phyloP scores from a whole-genome alignment of 30 jellyfish, hydroid and myxozoan species.

The Phacellophora camtschatica region DNA sequence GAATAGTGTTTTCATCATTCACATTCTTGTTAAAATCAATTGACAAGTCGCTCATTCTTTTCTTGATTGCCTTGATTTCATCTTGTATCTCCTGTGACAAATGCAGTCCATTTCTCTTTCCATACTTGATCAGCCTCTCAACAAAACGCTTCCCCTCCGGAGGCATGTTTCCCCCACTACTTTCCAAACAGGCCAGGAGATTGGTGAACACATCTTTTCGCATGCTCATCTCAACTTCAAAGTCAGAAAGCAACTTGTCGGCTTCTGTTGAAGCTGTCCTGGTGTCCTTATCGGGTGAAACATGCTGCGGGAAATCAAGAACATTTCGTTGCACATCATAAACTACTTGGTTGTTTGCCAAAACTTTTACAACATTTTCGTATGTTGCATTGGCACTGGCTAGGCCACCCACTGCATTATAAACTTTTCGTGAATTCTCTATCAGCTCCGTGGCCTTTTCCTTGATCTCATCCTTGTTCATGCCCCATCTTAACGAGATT shows the following conservation, averaged over 20 bases:
- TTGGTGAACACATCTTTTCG: slow-evolving; percentile 84
- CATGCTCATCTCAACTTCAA: slow-evolving; percentile 96
- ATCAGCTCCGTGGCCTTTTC: slow-evolving; percentile 41
- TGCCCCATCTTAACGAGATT: slow-evolving; percentile 51
- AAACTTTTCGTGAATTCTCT: slow-evolving; percentile 54
- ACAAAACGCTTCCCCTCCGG: slow-evolving; percentile 82
- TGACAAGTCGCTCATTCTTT: slow-evolving; percentile 83
- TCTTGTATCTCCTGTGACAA: slow-evolving; percentile 61
- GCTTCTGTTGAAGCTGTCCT: slow-evolving; percentile 85
- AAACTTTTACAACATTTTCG: slow-evolving; percentile 49
- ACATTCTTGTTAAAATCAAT: slow-evolving; percentile 84
- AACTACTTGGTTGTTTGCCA: slow-evolving; percentile 58
- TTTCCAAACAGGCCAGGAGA: slow-evolving; percentile 65
- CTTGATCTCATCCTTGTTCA: slow-evolving; percentile 34
- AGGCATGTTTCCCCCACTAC: slow-evolving; percentile 47
- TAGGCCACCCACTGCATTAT: slow-evolving; percentile 64
- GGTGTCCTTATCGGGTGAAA: slow-evolving; percentile 72
- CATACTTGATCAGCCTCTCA: slow-evolving; percentile 74
- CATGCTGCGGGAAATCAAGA: slow-evolving; percentile 90
- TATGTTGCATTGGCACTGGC: slow-evolving; percentile 42
- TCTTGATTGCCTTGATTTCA: slow-evolving; percentile 66
- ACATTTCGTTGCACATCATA: slow-evolving; percentile 64
- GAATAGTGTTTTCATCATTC: slow-evolving; percentile 84
- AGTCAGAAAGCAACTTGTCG: slow-evolving; percentile 81
- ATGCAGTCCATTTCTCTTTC: slow-evolving; percentile 90